phyloP scores from a whole-genome alignment of 2,113 vertebrate species.

The Scatophagus argus region DNA sequence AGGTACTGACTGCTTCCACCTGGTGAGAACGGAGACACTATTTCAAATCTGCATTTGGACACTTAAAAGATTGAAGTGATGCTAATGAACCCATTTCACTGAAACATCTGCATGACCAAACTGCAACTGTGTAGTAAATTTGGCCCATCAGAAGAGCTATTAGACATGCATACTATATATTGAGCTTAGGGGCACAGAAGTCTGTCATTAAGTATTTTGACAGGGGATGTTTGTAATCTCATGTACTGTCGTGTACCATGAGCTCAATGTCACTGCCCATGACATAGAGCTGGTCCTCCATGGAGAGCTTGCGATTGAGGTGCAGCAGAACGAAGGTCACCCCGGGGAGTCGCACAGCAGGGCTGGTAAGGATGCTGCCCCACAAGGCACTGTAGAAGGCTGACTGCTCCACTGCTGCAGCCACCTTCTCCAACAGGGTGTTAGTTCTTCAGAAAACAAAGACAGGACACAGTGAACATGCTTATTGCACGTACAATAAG shows the following conservation, averaged over 20 bases:
- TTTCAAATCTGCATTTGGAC: not conserved
- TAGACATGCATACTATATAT: not conserved
- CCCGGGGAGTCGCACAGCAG: slow-evolving; percentile 94
- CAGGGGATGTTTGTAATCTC: not conserved
- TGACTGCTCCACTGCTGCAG: slow-evolving; percentile 94
- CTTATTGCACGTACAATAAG: not conserved
- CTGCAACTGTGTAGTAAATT: not conserved
- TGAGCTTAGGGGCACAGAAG: not conserved
- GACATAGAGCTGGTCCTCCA: slow-evolving; percentile 99
- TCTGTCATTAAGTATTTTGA: not conserved
- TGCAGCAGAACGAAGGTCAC: slow-evolving; percentile 97
- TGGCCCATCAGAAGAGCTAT: no score
- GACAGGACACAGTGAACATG: not conserved
- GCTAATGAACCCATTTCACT: no score
- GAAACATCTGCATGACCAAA: not conserved
- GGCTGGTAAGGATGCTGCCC: slow-evolving; percentile 98
- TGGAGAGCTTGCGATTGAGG: slow-evolving; percentile 97
- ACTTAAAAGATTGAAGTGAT: no score
- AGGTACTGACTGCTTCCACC: slow-evolving; percentile 98
- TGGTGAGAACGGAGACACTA: slow-evolving; percentile 70
- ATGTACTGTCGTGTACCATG: slow-evolving; percentile 86
- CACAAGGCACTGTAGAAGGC: slow-evolving; percentile 98
- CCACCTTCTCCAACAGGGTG: slow-evolving; percentile 95
- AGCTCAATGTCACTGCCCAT: slow-evolving; percentile 98
- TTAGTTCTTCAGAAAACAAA: slow-evolving; percentile 87